Base-by-base conservation (phyloP, 1,140 invertebrate genomes). In the Drosophila nannoptera region DNA sequence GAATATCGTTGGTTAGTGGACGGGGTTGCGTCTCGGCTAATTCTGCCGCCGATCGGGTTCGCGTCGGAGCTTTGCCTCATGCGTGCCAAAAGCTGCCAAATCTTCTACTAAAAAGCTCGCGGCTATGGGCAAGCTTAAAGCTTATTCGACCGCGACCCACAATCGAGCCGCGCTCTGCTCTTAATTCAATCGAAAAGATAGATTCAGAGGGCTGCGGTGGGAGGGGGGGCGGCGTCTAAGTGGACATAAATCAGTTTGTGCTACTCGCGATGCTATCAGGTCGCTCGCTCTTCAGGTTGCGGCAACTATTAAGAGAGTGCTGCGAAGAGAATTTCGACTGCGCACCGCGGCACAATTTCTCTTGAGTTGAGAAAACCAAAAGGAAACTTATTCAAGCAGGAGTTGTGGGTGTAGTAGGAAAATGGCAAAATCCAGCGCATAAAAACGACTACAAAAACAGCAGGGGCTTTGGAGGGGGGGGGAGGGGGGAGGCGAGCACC, bases 391-490 rank as follows among this genome's bases (percentile, higher is more conserved):
- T 60, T 63, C 16, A 8, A 4, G 40, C 4, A 7, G 5, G 22
- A 16, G 43, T 31, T 36, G 9, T 29, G 8, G 2, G 29, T 43
- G 38, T 12, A 33, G 36, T 31, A 53, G 68, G 49, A 59, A 70
- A 70, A 46, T 45, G 62, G 55, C 38, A 60, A 71, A 70, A 54
- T 49, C 63, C 32, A 59, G 16, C 70, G 66, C 54, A 73, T 66
- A 75, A 64, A 56, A 69, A 67, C 62, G 45, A 81, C 63, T 69
- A 84, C 78, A 87, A 81, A 73, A 80, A 86, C 76, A 84, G 73
- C 65, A 68, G 65, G 64, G 69, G 40, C 52, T 60, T 22, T 22
- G 22, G 38, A 40, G 38, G 11, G 38, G 38, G 38, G 5, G 9
- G 38, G 12, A 11, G 11, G 8, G 40, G 4, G n/a, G 40, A 6